Conservation (phyloP, 2,888 invertebrate genomes). For the Sinopyrophorus schimmeli region DNA sequence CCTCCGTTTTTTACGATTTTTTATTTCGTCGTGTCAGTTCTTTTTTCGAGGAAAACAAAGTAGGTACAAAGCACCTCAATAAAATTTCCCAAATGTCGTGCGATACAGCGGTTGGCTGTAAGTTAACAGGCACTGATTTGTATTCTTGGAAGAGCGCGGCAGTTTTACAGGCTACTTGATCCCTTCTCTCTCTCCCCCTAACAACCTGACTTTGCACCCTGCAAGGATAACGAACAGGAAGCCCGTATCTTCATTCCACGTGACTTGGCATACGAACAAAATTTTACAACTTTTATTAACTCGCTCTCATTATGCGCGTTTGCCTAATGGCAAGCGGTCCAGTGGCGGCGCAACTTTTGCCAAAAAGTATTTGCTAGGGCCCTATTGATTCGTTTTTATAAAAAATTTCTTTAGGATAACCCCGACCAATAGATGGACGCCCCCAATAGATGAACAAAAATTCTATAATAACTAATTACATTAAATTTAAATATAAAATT, state of each 20-base stretch:
- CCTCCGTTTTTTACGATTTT: conserved; percentile 15
- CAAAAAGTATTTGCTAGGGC: too few species aligned
- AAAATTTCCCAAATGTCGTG: conserved; percentile 46
- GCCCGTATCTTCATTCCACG: conserved; percentile 28
- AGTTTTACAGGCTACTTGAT: conserved; percentile 52
- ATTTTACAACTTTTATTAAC: conserved; percentile 17
- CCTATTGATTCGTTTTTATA: too few species aligned
- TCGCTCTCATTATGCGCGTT: too few species aligned
- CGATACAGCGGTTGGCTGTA: conserved; percentile 43
- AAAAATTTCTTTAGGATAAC: too few species aligned
- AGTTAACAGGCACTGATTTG: conserved; percentile 48
- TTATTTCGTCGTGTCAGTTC: conserved; percentile 25
- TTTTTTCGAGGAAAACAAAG: conserved; percentile 44
- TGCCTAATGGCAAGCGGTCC: too few species aligned
- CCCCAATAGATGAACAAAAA: too few species aligned
- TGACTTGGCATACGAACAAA: conserved; percentile 31
- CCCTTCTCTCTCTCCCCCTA: conserved; percentile 25
- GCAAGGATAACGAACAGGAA: conserved; percentile 26
- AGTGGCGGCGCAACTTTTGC: too few species aligned
- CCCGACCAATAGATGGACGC: too few species aligned
- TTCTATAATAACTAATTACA: too few species aligned
- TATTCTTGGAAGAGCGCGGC: conserved; percentile 46
- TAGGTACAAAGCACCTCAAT: conserved; percentile 48
- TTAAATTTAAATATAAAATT: too few species aligned
- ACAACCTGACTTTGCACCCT: conserved; percentile 33